A percentile compares a stretch with the other conserved stretches of the same genome.
These are phyloP conservation scores for Hybos culiciformis DNA, from an alignment of 2,888 invertebrate genomes.

Conservation along the genomic window DNA sequence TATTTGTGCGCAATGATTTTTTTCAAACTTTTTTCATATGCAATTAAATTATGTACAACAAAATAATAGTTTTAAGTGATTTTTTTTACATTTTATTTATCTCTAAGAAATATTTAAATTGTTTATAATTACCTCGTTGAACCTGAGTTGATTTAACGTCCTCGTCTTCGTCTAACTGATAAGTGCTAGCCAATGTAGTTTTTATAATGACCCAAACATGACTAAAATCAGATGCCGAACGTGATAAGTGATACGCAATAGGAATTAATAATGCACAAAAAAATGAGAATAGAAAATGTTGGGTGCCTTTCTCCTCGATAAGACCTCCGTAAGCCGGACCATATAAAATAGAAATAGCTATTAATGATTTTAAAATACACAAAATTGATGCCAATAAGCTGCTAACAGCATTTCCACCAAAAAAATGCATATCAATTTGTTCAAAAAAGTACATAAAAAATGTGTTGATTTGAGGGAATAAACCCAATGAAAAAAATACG, in stretches of 20 bases:
- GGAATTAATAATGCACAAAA: conserved; percentile 83
- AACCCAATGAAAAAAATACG: conserved; percentile 82
- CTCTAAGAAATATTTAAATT: neutral
- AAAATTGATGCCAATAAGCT: conserved; percentile 73
- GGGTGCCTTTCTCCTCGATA: conserved; percentile 68
- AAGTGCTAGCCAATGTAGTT: conserved; percentile 53
- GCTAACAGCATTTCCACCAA: conserved; percentile 78
- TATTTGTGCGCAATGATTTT: neutral
- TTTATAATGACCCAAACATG: conserved; percentile 80
- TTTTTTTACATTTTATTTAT: neutral
- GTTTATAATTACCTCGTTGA: neutral
- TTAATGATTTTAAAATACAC: conserved; percentile 63
- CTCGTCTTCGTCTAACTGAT: conserved; percentile 55
- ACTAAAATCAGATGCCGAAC: conserved; percentile 82
- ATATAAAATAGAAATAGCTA: conserved; percentile 67
- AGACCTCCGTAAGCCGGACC: conserved; percentile 81
- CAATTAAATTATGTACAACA: neutral
- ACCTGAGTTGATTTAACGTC: conserved; percentile 11
- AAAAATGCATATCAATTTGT: conserved; percentile 82
- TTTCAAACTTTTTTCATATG: neutral
- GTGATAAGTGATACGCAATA: conserved; percentile 80
- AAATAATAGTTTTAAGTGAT: neutral
- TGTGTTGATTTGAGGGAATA: conserved; percentile 95
- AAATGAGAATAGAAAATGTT: conserved; percentile 87
- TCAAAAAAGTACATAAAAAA: conserved; percentile 93